phyloP scores from a whole-genome alignment of 2,113 vertebrate species.

The Anseranas semipalmata region DNA sequence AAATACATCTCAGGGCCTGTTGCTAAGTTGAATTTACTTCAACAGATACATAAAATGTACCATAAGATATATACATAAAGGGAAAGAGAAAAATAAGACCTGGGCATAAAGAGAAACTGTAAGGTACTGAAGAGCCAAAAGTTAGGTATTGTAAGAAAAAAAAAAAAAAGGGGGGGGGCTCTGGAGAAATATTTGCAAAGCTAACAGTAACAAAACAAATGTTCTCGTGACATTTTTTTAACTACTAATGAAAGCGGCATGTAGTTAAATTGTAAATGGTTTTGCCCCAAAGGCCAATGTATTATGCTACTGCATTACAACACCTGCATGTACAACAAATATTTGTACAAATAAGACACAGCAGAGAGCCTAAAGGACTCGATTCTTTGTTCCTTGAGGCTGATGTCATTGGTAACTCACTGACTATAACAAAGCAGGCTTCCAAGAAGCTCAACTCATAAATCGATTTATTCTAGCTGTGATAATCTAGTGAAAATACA shows the following conservation, averaged over 20 bases:
- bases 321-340: rapidly evolving
- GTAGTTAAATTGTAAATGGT: not conserved
- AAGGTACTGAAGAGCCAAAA: not conserved
- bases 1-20: not conserved
- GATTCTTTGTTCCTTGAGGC: not conserved
- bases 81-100: not conserved
- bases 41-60: not conserved
- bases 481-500: not conserved
- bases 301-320: not conserved
- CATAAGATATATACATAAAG: not conserved
- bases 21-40: not conserved
- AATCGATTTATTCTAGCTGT: not conserved
- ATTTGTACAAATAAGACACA: not conserved
- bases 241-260: not conserved
- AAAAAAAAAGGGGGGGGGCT: rapidly evolving
- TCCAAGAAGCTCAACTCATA: not conserved
- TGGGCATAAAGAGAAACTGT: not conserved
- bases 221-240: not conserved
- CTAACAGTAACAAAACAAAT: not conserved
- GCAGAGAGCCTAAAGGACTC: not conserved
- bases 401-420: not conserved
- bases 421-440: not conserved
- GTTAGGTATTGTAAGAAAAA: not conserved
- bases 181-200: not conserved
- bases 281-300: not conserved